These are phyloP conservation scores for Alectoris magna DNA, from an alignment of 2,797 vertebrate genomes.

Conservation along the genomic window DNA sequence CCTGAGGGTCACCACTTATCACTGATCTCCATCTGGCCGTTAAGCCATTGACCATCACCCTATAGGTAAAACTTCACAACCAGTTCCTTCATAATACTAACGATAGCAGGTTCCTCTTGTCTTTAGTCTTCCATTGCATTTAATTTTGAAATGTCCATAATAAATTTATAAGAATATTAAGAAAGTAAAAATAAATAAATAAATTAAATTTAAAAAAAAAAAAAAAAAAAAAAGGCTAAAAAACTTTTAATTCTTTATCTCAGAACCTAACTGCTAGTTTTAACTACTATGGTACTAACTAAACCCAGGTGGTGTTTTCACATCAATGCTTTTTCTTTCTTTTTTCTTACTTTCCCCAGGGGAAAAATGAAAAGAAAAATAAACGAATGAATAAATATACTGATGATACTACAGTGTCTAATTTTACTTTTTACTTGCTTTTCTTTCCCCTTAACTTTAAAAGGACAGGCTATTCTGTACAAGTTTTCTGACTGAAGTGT, in stretches of 20 bases:
- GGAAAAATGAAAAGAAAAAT: not conserved
- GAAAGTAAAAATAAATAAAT: not conserved
- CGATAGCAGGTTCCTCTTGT: not conserved
- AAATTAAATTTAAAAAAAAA: not conserved
- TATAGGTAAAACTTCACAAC: too few species aligned
- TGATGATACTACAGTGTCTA: not conserved
- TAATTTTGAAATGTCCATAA: not conserved
- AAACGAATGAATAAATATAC: not conserved
- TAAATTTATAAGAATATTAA: not conserved
- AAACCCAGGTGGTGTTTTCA: accelerated
- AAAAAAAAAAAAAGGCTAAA: not conserved
- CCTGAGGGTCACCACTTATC: too few species aligned
- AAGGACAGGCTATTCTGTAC: not conserved
- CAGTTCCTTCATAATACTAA: too few species aligned
- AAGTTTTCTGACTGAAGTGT: not conserved
- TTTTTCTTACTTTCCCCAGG: not conserved
- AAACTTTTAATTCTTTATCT: not conserved
- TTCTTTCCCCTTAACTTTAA: not conserved
- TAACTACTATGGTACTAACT: not conserved
- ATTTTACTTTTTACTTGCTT: not conserved
- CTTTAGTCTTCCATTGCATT: not conserved
- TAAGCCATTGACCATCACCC: too few species aligned
- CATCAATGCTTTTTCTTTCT: not conserved
- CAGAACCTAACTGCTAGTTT: not conserved
- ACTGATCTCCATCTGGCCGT: too few species aligned